phyloP scores from a whole-genome alignment of 2,113 vertebrate genomes.

The Apeltes quadracus region DNA sequence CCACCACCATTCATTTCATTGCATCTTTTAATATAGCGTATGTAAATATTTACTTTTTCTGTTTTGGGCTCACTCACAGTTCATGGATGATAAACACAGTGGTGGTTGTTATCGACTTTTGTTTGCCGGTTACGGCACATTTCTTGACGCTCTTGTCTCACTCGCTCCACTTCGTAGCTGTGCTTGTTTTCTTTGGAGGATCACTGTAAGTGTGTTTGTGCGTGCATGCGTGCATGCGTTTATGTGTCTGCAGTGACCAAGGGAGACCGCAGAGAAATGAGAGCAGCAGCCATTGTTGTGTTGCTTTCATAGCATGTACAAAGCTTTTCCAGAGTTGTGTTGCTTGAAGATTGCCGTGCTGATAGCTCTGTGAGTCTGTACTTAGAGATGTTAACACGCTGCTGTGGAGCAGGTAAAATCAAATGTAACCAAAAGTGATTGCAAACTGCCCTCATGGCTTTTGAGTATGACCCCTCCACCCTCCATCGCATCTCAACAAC shows the following conservation, averaged over 20 bases:
- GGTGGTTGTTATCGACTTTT: slow-evolving; percentile 59
- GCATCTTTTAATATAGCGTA: slow-evolving; percentile 52
- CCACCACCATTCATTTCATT: slow-evolving; percentile 22
- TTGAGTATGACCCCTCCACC: slow-evolving; percentile 43
- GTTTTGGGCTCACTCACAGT: slow-evolving; percentile 59
- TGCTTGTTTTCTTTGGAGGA: slow-evolving; percentile 44
- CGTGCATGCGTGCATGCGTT: not conserved
- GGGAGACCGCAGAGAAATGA: not conserved
- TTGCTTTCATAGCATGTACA: not conserved
- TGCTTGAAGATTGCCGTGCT: not conserved
- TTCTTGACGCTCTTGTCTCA: slow-evolving; percentile 21
- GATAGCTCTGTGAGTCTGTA: not conserved
- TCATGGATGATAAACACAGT: slow-evolving; percentile 31
- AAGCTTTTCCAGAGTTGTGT: slow-evolving; percentile 1
- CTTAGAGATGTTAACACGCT: not conserved
- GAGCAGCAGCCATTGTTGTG: not conserved
- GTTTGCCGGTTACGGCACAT: slow-evolving; percentile 42
- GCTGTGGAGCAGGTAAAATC: not conserved
- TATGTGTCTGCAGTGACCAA: not conserved
- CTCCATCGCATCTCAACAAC: slow-evolving; percentile 9
- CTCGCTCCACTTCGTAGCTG: slow-evolving; percentile 21
- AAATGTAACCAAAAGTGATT: not conserved
- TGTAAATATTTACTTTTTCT: slow-evolving; percentile 62
- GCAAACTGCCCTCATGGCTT: not conserved
- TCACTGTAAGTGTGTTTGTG: slow-evolving; percentile 17